A percentile compares a stretch with the other conserved stretches of the same genome.
phyloP scores from a whole-genome alignment of 2,888 invertebrate genomes.

The Callimorpha dominula region DNA sequence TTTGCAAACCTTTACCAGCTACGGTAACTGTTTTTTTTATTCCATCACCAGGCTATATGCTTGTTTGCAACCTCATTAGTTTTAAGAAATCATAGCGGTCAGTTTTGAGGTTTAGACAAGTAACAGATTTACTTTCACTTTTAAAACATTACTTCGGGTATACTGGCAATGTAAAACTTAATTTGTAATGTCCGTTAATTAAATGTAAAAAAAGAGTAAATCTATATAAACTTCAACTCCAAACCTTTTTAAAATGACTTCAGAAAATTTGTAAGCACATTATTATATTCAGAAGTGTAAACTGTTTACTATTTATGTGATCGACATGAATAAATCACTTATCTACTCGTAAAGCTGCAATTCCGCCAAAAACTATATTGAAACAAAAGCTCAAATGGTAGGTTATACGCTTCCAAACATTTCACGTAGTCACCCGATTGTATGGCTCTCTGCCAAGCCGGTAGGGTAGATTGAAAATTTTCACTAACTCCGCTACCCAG shows the following conservation, averaged over 20 bases:
- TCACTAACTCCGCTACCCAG: conserved; percentile 32
- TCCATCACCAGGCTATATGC: no score
- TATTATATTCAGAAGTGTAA: neutral
- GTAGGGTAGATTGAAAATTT: conserved; percentile 47
- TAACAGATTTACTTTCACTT: no score
- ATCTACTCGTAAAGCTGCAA: neutral
- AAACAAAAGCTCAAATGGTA: conserved; percentile 15
- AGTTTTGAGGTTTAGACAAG: no score
- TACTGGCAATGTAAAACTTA: no score
- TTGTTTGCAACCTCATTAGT: no score
- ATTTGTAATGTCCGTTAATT: no score
- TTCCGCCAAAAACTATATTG: conserved; percentile 5
- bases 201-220: neutral
- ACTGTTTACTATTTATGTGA: no score
- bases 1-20: no score
- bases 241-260: neutral
- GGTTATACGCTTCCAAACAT: conserved; percentile 27
- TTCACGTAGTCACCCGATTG: conserved; percentile 39
- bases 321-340: neutral
- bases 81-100: no score
- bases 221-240: neutral
- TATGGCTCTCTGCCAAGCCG: conserved; percentile 44
- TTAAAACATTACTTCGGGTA: no score
- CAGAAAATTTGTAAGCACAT: neutral
- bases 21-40: no score